Conservation (phyloP, 2,888 invertebrate species). For the Eilema caniola region DNA sequence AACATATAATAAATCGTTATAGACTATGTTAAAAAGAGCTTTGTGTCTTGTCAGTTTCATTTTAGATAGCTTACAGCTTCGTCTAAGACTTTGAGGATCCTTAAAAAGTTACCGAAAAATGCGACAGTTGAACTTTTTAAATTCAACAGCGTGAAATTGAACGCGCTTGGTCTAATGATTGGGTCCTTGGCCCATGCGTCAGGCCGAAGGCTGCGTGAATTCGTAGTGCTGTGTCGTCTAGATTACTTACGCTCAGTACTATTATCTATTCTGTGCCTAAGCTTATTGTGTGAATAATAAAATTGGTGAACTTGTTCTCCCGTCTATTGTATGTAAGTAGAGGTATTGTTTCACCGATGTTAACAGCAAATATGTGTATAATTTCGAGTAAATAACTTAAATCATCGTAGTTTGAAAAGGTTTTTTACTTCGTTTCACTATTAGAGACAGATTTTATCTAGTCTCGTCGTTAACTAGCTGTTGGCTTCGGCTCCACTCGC, state of each 20-base stretch:
- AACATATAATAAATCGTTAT: background rate
- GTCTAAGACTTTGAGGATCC: background rate
- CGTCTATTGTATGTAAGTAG: background rate
- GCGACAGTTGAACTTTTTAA: background rate
- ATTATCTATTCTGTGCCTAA: background rate
- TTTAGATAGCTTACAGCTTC: background rate
- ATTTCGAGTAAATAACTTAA: too few relatives aligned
- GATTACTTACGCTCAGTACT: background rate
- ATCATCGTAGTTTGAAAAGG: too few relatives aligned
- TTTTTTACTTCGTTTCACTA: too few relatives aligned
- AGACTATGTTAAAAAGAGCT: background rate
- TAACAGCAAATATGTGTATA: too few relatives aligned
- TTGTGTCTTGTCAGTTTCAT: background rate
- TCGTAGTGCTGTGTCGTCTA: background rate
- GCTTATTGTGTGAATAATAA: background rate
- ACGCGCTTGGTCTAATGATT: background rate
- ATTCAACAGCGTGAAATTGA: background rate
- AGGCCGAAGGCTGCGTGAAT: background rate
- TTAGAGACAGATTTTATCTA: too few relatives aligned
- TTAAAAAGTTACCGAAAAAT: background rate
- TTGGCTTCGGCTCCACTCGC: too few relatives aligned
- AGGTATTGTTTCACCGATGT: too few relatives aligned
- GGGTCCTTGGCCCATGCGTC: background rate
- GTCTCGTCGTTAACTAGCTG: too few relatives aligned
- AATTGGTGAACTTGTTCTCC: background rate